Base-by-base conservation (phyloP, 1,140 invertebrate genomes). In the Metaphire vulgaris region DNA sequence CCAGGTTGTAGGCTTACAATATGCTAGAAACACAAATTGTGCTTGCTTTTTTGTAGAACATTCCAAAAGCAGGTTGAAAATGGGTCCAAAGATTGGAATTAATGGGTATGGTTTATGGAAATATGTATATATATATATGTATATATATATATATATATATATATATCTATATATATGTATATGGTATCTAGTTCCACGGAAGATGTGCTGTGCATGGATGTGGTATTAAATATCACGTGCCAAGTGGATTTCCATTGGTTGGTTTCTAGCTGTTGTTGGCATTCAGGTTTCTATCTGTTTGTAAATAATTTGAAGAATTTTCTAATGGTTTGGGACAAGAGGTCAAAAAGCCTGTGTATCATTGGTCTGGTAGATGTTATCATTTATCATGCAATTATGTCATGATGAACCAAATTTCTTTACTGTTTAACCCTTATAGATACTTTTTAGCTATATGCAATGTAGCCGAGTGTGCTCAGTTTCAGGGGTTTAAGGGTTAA, bases 91-190 rank as follows among this genome's bases (percentile, higher is more conserved):
- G n/a, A n/a, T n/a, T n/a, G n/a, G n/a, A n/a, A n/a, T n/a, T n/a
- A n/a, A n/a, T n/a, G n/a, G n/a, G n/a, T n/a, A n/a, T n/a, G n/a
- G n/a, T n/a, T n/a, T n/a, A n/a, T n/a, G n/a, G n/a, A n/a, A n/a
- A n/a, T n/a, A n/a, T n/a, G n/a, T n/a, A n/a, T n/a, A n/a, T n/a
- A n/a, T n/a, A n/a, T n/a, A n/a, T n/a, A 65, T 65, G 56, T 65
- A 65, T 65, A 26, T 65, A 65, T 65, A 26, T 65, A 65, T 65
- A 26, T 65, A 65, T 65, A 26, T 65, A 65, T 65, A 26, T 65
- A 65, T 65, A 14, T 15, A 65, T 65, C 14, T 65, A 65, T 65
- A 26, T 65, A 65, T 65, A 26, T 65, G 56, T 65, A 65, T 65
- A 65, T 65, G 56, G 14, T 65, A 15, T 14, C 14, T 65, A 26